These are phyloP conservation scores for Dunckerocampus dactyliophorus DNA, from an alignment of 2,113 vertebrate genomes.

Conservation along the genomic window DNA sequence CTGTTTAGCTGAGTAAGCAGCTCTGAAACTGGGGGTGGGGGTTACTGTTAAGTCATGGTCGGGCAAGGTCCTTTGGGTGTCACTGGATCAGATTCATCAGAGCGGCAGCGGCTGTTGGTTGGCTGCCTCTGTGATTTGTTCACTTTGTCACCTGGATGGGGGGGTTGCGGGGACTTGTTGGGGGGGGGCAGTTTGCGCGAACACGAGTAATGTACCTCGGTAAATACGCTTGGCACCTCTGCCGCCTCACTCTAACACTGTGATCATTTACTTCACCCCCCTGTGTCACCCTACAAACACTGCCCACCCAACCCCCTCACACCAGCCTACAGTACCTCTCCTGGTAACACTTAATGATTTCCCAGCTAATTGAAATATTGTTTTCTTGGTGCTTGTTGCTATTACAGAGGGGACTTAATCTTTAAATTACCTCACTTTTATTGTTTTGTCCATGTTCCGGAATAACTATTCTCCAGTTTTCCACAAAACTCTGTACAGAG, in stretches of 20 bases:
- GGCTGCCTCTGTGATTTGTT: constrained; percentile 59
- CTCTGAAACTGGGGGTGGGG: constrained; percentile 1
- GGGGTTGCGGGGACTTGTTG: neutral
- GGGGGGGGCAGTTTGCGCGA: constrained; percentile 44
- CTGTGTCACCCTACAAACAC: constrained; percentile 15
- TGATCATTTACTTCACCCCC: constrained; percentile 65
- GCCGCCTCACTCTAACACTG: constrained; percentile 59
- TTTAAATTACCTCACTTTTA: constrained; percentile 7
- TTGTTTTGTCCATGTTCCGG: too few relatives aligned
- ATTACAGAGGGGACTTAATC: constrained; percentile 75
- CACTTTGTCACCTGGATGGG: constrained; percentile 18
- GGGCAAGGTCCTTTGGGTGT: constrained; percentile 70
- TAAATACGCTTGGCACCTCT: constrained; percentile 66
- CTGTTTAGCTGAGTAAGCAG: constrained; percentile 54
- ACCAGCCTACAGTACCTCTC: constrained; percentile 26
- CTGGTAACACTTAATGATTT: constrained; percentile 75
- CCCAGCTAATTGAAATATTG: constrained; percentile 77
- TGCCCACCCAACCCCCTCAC: constrained; percentile 1
- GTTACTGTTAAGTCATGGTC: constrained; percentile 48
- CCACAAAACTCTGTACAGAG: too few relatives aligned
- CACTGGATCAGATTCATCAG: constrained; percentile 67
- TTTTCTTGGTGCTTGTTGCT: constrained; percentile 67
- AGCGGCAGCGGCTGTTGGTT: constrained; percentile 45
- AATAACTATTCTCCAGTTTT: too few relatives aligned
- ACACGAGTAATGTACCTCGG: constrained; percentile 58